Conservation (phyloP, 2,888 invertebrate genomes). For the Caenorhabditis sp. region DNA sequence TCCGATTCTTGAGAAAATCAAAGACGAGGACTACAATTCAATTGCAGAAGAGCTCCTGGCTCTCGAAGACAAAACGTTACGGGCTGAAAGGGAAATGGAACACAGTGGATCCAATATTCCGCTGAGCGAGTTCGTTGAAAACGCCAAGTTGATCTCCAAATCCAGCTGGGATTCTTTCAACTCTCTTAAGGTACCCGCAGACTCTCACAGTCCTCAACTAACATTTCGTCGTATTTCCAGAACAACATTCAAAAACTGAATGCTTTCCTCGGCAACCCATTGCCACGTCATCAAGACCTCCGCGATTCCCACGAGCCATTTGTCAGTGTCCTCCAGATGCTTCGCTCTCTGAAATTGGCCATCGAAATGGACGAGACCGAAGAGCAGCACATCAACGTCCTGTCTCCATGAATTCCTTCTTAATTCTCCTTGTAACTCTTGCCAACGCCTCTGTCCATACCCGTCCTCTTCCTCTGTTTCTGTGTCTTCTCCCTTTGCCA, state of each 20-base stretch:
- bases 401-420: constrained; percentile 37
- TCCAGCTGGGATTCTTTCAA: constrained; percentile 31
- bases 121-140: constrained; percentile 53
- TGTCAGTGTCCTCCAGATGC: constrained; percentile 32
- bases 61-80: constrained; percentile 47
- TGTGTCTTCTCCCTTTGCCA: constrained; percentile 41
- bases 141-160: constrained; percentile 24
- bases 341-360: constrained; percentile 41
- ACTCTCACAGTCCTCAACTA: too few species aligned
- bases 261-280: constrained; percentile 45
- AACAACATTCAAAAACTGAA: constrained; percentile 43
- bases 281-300: constrained; percentile 39
- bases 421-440: constrained; percentile 3
- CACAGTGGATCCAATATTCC: constrained; percentile 55
- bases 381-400: constrained; percentile 53
- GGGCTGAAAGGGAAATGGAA: constrained; percentile 61
- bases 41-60: constrained; percentile 24
- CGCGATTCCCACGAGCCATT: constrained; percentile 28
- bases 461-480: constrained; percentile 24
- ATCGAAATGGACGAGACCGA: constrained; percentile 46
- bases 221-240: too few species aligned
- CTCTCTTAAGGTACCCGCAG: constrained; percentile 27
- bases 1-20: constrained; percentile 55
- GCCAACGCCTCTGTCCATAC: constrained; percentile 2
- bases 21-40: constrained; percentile 27